phyloP scores from a whole-genome alignment of 2,113 vertebrate genomes.

The Tichodroma muraria region DNA sequence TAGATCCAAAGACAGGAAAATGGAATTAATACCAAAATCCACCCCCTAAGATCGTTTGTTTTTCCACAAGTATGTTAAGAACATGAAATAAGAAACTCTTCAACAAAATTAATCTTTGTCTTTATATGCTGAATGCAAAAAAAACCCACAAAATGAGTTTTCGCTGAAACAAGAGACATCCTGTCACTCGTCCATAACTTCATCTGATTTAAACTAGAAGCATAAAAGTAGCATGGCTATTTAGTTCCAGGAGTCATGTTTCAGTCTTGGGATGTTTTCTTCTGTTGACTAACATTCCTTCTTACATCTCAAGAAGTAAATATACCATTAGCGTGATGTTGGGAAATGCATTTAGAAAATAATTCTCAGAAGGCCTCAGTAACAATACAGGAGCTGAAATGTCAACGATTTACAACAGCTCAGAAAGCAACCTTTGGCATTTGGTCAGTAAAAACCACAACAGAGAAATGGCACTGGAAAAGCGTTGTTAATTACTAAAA shows the following conservation, averaged over 20 bases:
- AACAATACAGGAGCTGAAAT: constrained; percentile 2
- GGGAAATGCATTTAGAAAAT: neutral
- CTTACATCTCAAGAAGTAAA: neutral
- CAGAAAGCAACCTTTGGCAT: constrained; percentile 33
- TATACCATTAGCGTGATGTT: neutral
- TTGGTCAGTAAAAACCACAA: constrained; percentile 37
- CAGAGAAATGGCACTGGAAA: neutral
- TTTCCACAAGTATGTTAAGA: neutral
- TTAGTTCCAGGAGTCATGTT: neutral
- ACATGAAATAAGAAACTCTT: neutral
- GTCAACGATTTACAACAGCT: constrained; percentile 3
- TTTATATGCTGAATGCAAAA: neutral
- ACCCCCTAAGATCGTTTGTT: neutral
- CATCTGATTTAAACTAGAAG: neutral
- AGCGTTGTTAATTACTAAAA: constrained; percentile 36
- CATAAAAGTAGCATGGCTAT: neutral
- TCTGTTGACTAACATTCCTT: neutral
- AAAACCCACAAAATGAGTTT: neutral
- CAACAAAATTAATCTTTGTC: neutral
- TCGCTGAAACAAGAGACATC: neutral
- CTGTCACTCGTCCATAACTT: neutral
- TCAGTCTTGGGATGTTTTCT: neutral
- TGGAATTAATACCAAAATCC: neutral
- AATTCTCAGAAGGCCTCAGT: neutral
- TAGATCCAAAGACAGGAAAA: neutral